phyloP scores from a whole-genome alignment of 2,797 vertebrate genomes.

The Paramormyrops hopkinsi region DNA sequence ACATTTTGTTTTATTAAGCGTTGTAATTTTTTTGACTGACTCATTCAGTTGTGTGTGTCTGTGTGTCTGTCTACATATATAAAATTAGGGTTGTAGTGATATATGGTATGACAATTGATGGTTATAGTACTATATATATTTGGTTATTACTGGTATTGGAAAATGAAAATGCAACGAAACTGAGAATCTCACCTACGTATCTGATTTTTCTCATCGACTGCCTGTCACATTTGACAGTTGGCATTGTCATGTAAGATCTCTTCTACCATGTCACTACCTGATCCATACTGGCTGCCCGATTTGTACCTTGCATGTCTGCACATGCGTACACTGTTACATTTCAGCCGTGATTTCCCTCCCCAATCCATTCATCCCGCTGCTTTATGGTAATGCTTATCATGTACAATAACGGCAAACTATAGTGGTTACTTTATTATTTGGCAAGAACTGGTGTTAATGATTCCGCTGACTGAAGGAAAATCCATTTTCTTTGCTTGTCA shows the following conservation, averaged over 20 bases:
- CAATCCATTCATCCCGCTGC: neutral
- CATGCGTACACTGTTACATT: neutral
- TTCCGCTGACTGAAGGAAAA: neutral
- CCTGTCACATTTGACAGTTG: neutral
- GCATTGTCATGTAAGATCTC: neutral
- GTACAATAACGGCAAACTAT: neutral
- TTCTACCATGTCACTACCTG: neutral
- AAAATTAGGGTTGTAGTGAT: neutral
- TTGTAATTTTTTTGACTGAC: neutral
- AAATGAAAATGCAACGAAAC: neutral
- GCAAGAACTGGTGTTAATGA: neutral
- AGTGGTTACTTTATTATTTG: neutral
- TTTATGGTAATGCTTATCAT: neutral
- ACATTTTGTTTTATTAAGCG: neutral
- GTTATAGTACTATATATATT: neutral
- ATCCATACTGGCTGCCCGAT: neutral
- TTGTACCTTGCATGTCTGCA: neutral
- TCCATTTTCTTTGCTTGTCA: neutral
- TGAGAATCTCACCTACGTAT: neutral
- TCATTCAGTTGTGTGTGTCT: neutral
- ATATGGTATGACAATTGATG: neutral
- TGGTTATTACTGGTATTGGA: neutral
- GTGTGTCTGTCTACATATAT: neutral
- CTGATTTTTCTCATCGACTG: neutral
- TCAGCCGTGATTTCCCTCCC: neutral